Conservation (phyloP, 2,888 invertebrate genomes). For the Agapostemon virescens region DNA sequence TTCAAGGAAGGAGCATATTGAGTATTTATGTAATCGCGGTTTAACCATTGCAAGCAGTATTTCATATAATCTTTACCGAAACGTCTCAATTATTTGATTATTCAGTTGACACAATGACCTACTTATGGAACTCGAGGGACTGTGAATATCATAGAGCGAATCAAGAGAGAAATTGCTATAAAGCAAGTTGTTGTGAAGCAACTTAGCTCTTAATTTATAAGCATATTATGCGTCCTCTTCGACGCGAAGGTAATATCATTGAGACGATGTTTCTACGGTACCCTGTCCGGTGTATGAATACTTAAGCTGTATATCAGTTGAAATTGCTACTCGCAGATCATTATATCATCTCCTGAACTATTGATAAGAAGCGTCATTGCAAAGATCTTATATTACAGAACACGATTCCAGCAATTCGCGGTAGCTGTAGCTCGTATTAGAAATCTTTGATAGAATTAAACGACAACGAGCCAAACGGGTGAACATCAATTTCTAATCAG, state of each 20-base stretch:
- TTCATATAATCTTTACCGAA: no score
- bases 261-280: neutral
- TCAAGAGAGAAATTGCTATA: neutral
- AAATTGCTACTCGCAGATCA: neutral
- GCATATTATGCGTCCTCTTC: neutral
- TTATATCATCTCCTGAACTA: no score
- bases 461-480: neutral
- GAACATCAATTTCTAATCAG: neutral
- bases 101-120: neutral
- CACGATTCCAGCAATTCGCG: neutral
- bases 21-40: no score
- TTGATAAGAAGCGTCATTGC: neutral
- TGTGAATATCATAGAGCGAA: neutral
- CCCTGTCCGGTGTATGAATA: neutral
- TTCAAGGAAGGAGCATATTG: no score
- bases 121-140: neutral
- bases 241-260: neutral
- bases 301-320: neutral
- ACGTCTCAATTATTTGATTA: slow-evolving; percentile 5
- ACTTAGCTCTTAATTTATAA: neutral
- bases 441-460: neutral
- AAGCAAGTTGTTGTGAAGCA: neutral
- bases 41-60: no score
- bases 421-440: neutral
- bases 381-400: neutral